phyloP scores from a whole-genome alignment of 1,140 invertebrate species.

The Pteromalus puparum region DNA sequence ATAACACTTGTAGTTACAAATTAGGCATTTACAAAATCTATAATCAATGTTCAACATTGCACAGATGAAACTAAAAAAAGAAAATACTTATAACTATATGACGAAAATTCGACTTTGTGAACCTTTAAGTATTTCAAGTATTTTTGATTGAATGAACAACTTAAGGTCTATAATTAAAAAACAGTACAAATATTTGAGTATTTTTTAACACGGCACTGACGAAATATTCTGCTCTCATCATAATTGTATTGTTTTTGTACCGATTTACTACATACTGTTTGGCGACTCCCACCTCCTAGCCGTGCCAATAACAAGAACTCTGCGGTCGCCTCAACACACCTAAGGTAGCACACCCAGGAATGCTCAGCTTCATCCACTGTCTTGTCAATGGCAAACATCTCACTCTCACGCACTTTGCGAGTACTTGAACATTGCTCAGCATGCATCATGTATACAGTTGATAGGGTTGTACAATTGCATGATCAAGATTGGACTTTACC shows the following conservation, averaged over 20 bases:
- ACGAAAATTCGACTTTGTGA: background rate
- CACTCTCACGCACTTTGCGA: slow-evolving; percentile 45
- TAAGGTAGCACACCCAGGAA: slow-evolving; percentile 56
- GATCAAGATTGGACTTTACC: slow-evolving; percentile 30
- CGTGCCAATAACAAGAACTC: slow-evolving; percentile 60
- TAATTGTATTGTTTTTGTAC: slow-evolving; percentile 49
- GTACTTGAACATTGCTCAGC: slow-evolving; percentile 43
- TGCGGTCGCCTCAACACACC: slow-evolving; percentile 54
- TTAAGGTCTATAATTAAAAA: slow-evolving; percentile 19
- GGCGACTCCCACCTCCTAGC: slow-evolving; percentile 60
- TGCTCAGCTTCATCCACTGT: slow-evolving; percentile 58
- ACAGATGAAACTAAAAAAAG: background rate
- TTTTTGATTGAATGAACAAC: background rate
- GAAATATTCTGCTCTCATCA: slow-evolving; percentile 21
- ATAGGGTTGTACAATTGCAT: slow-evolving; percentile 37
- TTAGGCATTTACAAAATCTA: background rate
- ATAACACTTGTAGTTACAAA: background rate
- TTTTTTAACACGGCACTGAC: background rate
- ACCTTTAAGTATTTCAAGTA: background rate
- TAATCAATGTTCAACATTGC: no score
- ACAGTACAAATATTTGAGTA: slow-evolving; percentile 22
- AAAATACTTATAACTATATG: background rate
- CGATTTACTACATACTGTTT: slow-evolving; percentile 62
- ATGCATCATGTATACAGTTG: slow-evolving; percentile 44
- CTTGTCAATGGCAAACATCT: slow-evolving; percentile 58